A percentile compares a stretch with the other conserved stretches of the same genome.
Conservation (phyloP, 2,797 vertebrate species). For the Phrynocephalus vlangalii region DNA sequence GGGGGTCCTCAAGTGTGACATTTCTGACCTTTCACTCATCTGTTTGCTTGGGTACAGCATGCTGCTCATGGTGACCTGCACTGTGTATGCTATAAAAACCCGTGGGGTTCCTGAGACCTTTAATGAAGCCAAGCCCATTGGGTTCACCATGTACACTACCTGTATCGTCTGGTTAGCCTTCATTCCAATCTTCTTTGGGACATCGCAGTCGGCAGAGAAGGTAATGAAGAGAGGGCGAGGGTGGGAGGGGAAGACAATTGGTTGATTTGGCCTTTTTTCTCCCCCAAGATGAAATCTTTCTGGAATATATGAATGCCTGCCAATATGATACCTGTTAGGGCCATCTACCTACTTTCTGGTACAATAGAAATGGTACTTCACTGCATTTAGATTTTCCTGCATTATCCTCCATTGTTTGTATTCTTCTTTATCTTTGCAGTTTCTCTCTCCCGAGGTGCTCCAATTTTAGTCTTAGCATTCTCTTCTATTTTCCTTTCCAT, state of each 20-base stretch:
- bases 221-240: constrained; percentile 71
- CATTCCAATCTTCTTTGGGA: constrained; percentile 98
- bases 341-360: neutral
- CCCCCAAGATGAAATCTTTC: neutral
- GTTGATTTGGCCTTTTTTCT: neutral
- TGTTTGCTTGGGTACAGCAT: constrained; percentile 97
- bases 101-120: constrained; percentile 95
- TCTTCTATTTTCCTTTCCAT: neutral
- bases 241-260: neutral
- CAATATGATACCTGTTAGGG: neutral
- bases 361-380: neutral
- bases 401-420: neutral
- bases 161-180: constrained; percentile 98
- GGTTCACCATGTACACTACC: constrained; percentile 98
- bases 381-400: neutral
- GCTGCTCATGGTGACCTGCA: constrained; percentile 98
- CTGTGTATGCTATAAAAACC: constrained; percentile 98
- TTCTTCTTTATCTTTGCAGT: neutral
- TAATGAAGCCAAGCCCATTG: constrained; percentile 97
- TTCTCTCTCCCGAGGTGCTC: neutral
- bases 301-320: neutral
- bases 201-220: constrained; percentile 95
- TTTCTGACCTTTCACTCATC: constrained; percentile 96
- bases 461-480: neutral
- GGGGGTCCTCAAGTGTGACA: constrained; percentile 95